A percentile compares a stretch with the other conserved stretches of the same genome.
Conservation (phyloP, 2,797 vertebrate species). For the Tapera naevia region DNA sequence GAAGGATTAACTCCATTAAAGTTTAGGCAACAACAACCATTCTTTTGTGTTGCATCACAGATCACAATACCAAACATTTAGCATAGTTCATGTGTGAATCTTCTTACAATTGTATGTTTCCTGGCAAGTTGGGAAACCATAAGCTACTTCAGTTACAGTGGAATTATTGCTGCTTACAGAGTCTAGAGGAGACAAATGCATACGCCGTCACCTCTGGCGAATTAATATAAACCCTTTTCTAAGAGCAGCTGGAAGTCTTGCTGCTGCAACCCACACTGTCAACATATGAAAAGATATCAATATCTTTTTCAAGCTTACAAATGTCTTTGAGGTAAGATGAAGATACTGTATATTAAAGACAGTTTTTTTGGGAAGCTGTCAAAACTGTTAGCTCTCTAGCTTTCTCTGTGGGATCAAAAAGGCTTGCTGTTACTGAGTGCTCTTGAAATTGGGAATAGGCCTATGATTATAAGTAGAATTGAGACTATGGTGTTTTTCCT, state of each 20-base stretch:
- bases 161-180: not conserved
- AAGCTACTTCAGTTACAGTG: not conserved
- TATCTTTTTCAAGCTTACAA: not conserved
- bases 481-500: not conserved
- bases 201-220: not conserved
- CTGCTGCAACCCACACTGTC: not conserved
- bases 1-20: slow-evolving; percentile 74
- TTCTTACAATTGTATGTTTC: not conserved
- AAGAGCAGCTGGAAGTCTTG: not conserved
- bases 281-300: not conserved
- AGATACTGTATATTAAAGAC: not conserved
- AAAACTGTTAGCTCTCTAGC: not conserved
- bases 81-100: not conserved
- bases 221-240: not conserved
- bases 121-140: not conserved
- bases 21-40: slow-evolving; percentile 53
- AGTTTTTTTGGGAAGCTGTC: not conserved
- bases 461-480: not conserved
- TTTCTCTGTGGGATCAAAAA: not conserved
- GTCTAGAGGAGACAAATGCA: not conserved
- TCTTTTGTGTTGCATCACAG: slow-evolving; percentile 60
- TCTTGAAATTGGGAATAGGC: not conserved
- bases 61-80: slow-evolving; percentile 36
- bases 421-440: not conserved
- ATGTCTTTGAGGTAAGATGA: not conserved